Evolutionary conservation across 2,113 vertebrate genomes (phyloP).

Genomic region (Ophthalmolycus amberensis): DNA sequence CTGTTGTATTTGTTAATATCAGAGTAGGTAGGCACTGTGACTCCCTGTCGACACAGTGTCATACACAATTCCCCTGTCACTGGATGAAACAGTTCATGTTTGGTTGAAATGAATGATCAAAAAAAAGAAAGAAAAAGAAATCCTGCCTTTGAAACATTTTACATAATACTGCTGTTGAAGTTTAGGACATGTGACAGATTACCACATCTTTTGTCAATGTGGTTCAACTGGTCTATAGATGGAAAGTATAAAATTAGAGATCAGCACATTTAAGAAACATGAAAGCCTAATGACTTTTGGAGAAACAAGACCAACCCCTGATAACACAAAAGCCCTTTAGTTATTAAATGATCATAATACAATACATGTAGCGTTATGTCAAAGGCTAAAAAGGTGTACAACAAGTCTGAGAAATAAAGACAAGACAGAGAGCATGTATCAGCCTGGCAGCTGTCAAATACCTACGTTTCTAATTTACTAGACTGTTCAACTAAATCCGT

Average conservation of each 20-base stretch:
- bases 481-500: not conserved
- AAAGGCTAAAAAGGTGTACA: not conserved
- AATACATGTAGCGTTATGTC: not conserved
- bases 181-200: not conserved
- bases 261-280: not conserved
- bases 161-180: not conserved
- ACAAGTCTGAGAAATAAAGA: not conserved
- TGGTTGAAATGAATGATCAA: not conserved
- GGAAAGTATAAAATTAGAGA: not conserved
- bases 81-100: not conserved
- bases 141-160: not conserved
- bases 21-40: not conserved
- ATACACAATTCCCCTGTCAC: not conserved
- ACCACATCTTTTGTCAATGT: not conserved
- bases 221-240: not conserved
- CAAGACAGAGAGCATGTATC: not conserved
- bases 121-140: not conserved
- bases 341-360: not conserved
- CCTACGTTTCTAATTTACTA: not conserved
- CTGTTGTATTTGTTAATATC: conserved; percentile 11
- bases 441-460: not conserved
- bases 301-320: not conserved
- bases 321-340: not conserved
- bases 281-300: not conserved
- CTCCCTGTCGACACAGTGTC: not conserved